phyloP scores from a whole-genome alignment of 2,113 vertebrate genomes.

The Hydropotes inermis region DNA sequence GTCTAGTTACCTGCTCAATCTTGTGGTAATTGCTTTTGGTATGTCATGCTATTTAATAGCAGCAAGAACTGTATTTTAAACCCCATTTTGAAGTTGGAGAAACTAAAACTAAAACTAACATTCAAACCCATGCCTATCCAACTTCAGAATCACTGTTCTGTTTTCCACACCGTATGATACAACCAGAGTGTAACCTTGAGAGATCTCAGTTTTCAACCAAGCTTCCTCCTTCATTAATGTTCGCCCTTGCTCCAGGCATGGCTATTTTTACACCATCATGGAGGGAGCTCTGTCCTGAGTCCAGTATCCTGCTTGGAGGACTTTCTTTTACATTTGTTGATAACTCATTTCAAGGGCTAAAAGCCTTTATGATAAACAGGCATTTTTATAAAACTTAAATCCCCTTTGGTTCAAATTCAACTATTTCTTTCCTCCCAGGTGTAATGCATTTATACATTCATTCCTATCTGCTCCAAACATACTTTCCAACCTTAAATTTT shows the following conservation, averaged over 20 bases:
- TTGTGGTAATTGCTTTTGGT: neutral
- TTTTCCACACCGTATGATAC: neutral
- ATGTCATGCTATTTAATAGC: neutral
- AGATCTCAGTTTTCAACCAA: neutral
- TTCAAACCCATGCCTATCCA: neutral
- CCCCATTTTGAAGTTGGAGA: neutral
- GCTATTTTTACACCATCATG: neutral
- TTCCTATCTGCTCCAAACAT: neutral
- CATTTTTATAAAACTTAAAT: neutral
- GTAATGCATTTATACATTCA: neutral
- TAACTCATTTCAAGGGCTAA: neutral
- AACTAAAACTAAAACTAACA: slow-evolving; percentile 13
- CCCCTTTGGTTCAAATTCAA: slow-evolving; percentile 16
- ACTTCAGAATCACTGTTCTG: neutral
- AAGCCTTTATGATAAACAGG: neutral
- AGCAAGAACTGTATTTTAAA: slow-evolving; percentile 1
- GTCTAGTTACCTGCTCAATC: neutral
- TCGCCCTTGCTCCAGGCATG: neutral
- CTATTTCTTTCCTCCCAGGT: neutral
- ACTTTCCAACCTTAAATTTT: slow-evolving; percentile 33
- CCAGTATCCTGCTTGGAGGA: neutral
- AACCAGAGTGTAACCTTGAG: neutral
- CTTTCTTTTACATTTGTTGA: neutral
- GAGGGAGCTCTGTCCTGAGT: neutral
- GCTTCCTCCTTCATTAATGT: neutral